These are phyloP conservation scores for Athetis lepigone DNA, from an alignment of 2,888 invertebrate species.

Conservation along the genomic window DNA sequence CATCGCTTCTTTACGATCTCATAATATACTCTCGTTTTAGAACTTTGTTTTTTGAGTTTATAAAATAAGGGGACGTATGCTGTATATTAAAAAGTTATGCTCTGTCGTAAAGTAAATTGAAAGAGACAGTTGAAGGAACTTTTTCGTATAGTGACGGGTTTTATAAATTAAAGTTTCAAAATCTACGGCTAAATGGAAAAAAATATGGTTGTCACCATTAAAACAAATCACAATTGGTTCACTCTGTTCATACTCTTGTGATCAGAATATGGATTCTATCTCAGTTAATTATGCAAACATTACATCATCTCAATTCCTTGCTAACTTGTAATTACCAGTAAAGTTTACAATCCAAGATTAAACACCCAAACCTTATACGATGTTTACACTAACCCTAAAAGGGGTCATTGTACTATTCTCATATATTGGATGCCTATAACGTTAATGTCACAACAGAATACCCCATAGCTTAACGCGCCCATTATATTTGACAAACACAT, in stretches of 20 bases:
- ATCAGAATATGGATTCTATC: no score
- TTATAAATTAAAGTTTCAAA: not conserved
- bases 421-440: not conserved
- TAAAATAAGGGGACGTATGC: constrained; percentile 30
- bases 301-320: no score
- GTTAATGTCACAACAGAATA: constrained; percentile 8
- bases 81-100: constrained; percentile 26
- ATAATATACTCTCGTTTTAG: constrained; percentile 37
- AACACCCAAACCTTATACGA: not conserved
- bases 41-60: constrained; percentile 37
- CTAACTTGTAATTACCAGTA: no score
- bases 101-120: constrained; percentile 28
- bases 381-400: not conserved
- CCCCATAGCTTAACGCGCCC: not conserved
- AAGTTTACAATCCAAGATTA: not conserved
- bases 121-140: constrained; percentile 17
- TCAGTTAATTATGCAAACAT: no score
- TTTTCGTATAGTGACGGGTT: not conserved
- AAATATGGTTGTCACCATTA: not conserved
- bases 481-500: constrained; percentile 10
- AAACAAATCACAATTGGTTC: not conserved
- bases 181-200: not conserved
- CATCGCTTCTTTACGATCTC: constrained; percentile 53
- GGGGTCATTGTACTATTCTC: not conserved
- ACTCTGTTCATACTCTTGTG: no score